Evolutionary conservation across 2,113 vertebrate species (phyloP), one percentile per base, ranked within the genome.

Genomic region (Calonectris borealis): DNA sequence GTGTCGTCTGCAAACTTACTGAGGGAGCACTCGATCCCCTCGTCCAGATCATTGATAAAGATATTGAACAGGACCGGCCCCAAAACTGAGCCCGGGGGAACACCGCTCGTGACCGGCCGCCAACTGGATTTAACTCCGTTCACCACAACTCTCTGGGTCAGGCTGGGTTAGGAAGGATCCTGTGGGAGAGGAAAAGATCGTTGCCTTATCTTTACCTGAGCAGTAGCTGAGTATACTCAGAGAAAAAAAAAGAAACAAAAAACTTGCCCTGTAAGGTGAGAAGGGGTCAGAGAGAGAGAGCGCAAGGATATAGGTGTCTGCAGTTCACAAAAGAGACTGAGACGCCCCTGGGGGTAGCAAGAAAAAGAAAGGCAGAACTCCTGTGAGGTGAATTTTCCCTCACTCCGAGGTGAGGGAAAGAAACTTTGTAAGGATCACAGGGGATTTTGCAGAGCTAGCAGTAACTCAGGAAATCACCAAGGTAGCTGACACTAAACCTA

Each of bases 261-360:
- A 44, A 16, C 15, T 57, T 70, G 44, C 4, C 3, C 34, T 84
- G 17, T 57, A 49, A 93, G 29, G 13, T 49, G 19, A 65, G 40
- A 94, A 57, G 12, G 15, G 20, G 7, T 49, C 29, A 75, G 22
- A 81, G 42, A 73, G 18, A 44, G 57, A 26, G 22, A 32, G 1
- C 27, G 25, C 10, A 76, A 36, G 8, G 13, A 24, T 31, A 76
- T 4, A 57, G 31, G 17, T 70, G 10, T 38, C 65, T 90, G 46
- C 31, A 84, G 17, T 38, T 87, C 55, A 82, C 27, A 79, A 9
- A 83, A 75, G 36, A 66, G 44, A 85, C 24, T n/a, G 36, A 61
- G 34, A 70, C 0, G 1, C 5, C 27, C 24, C 10, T 48, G 16
- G 6, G 11, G 4, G 9, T 22, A 46, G 49, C 25, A 69, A 9